These are phyloP conservation scores for Halcyon senegalensis DNA, from an alignment of 2,113 vertebrate genomes.

Conservation along the genomic window DNA sequence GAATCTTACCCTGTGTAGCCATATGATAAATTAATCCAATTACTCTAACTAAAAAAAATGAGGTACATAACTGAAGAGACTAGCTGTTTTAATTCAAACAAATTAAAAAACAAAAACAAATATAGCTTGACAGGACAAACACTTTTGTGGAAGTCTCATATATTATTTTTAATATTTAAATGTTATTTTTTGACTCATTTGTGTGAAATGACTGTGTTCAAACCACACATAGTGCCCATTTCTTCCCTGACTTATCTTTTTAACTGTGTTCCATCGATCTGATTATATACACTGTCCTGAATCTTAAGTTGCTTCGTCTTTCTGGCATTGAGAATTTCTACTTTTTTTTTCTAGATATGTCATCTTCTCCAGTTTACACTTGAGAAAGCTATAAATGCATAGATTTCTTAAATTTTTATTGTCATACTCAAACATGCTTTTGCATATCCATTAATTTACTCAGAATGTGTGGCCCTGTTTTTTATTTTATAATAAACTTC, in stretches of 20 bases:
- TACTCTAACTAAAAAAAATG: not conserved
- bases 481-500: not conserved
- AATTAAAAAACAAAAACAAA: not conserved
- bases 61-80: not conserved
- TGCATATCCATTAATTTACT: not conserved
- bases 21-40: not conserved
- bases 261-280: not conserved
- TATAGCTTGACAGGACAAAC: not conserved
- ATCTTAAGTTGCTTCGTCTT: not conserved
- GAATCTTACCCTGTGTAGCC: not conserved
- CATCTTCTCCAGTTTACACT: not conserved
- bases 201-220: not conserved
- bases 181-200: not conserved
- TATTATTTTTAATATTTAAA: not conserved
- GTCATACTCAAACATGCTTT: not conserved
- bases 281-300: not conserved
- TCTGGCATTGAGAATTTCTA: not conserved
- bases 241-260: not conserved
- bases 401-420: not conserved
- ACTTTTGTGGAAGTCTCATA: fast-evolving
- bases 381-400: not conserved
- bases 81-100: not conserved
- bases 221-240: not conserved
- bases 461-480: not conserved
- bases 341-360: not conserved